Conservation (phyloP, 1,140 invertebrate genomes). For the Arion vulgaris region DNA sequence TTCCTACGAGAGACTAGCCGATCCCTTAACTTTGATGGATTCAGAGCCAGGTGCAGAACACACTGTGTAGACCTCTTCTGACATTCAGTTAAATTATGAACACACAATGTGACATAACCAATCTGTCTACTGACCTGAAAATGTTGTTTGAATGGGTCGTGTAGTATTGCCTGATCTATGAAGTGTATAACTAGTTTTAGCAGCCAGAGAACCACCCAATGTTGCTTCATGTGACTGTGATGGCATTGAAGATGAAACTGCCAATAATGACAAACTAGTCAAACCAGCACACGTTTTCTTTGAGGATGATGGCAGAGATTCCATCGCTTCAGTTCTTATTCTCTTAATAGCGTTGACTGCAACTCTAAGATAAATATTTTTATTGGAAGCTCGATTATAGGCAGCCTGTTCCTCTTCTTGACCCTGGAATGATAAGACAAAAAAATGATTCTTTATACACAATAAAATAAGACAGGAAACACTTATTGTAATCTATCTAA, state of each 20-base stretch:
- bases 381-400: conserved; percentile 84
- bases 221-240: conserved; percentile 78
- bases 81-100: too few species aligned
- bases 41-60: too few species aligned
- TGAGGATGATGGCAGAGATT: conserved; percentile 40
- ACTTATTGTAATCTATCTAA: too few species aligned
- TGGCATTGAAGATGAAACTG: neutral
- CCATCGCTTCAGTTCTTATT: conserved; percentile 63
- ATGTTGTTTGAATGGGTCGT: neutral
- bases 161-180: conserved; percentile 50
- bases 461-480: too few species aligned
- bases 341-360: conserved; percentile 85
- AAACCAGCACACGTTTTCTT: conserved; percentile 22
- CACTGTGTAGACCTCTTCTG: too few species aligned
- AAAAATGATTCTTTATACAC: too few species aligned
- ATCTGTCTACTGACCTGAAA: neutral
- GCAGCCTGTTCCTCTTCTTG: conserved; percentile 82
- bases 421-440: conserved; percentile 54
- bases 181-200: conserved; percentile 80
- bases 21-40: too few species aligned
- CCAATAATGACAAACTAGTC: neutral
- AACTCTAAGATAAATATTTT: conserved; percentile 88
- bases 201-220: conserved; percentile 77
- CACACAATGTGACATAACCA: too few species aligned
- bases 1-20: too few species aligned